Conservation (phyloP, 1,140 invertebrate species). For the Drosophila cardini region DNA sequence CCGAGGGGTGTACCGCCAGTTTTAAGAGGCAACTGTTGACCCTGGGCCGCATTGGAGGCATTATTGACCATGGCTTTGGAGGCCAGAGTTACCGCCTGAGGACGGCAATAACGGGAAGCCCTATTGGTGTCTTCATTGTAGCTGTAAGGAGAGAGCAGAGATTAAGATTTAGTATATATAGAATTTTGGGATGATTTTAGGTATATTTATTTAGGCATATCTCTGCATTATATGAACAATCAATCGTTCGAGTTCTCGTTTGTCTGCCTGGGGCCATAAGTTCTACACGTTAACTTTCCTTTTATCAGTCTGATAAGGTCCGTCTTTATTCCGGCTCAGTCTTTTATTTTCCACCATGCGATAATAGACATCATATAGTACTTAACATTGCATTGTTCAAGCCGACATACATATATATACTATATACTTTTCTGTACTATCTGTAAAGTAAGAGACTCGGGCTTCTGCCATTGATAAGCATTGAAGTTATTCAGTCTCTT, state of each 20-base stretch:
- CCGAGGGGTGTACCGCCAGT: constrained; percentile 60
- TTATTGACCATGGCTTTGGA: constrained; percentile 84
- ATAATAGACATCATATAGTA: constrained; percentile 38
- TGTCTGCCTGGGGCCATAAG: constrained; percentile 13
- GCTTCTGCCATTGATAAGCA: constrained; percentile 61
- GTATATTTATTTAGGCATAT: constrained; percentile 35
- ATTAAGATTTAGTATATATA: constrained; percentile 21
- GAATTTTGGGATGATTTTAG: constrained; percentile 1
- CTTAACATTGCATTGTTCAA: constrained; percentile 51
- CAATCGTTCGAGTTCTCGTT: constrained; percentile 25
- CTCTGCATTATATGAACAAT: constrained; percentile 34
- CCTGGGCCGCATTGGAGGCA: constrained; percentile 63
- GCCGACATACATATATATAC: constrained; percentile 2
- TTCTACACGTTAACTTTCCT: constrained; percentile 50
- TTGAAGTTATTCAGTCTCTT: constrained; percentile 48
- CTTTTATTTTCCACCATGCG: constrained; percentile 48
- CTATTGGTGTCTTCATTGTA: constrained; percentile 81
- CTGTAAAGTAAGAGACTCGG: constrained; percentile 46
- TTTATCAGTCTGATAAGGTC: constrained; percentile 54
- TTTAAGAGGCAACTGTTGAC: constrained; percentile 56
- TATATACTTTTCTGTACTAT: constrained; percentile 32
- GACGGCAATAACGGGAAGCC: constrained; percentile 78
- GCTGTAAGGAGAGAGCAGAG: constrained; percentile 54
- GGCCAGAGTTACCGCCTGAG: constrained; percentile 79
- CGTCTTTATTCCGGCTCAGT: constrained; percentile 33